Evolutionary conservation across 2,888 invertebrate species (phyloP), one percentile per base, ranked within the genome.

Genomic region (Laothoe populi): DNA sequence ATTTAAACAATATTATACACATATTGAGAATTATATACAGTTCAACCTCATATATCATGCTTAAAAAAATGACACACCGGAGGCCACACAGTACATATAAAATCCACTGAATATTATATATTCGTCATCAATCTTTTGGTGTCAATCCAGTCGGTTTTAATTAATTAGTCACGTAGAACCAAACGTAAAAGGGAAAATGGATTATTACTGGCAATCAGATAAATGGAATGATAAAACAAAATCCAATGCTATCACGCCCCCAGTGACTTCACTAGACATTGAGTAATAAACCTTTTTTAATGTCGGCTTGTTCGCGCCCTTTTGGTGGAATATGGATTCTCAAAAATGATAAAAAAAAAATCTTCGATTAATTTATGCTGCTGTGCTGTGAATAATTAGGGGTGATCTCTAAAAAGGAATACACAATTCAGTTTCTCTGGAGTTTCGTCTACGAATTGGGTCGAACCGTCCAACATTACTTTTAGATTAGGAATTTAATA

Each of bases 171-270:
- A 57, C 24, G 42, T 23, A 24, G 24, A 58, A 21, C 11, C 16
- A 7, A 58, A 58, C 42, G 23, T 58, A 40, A 58, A 53, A 58
- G 40, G 19, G 40, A 58, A 58, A 58, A 58, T 58, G 35, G 42
- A 58, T 42, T 58, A 58, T 58, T 58, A 19, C 57, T 40, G 23
- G 40, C 40, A 58, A 58, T 58, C 57, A 42, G 57, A 58, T 42
- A 58, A 58, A 58, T 58, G 57, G 57, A 40, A 58, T 35, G 57
- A 58, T 58, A 58, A 58, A 58, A 38, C 21, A 57, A 57, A 58
- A 58, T 8, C 42, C 40, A 38, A 35, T n/a, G 23, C 42, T 57
- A 57, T 58, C 57, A 24, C 57, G 21, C 21, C 23, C 57, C 40
- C 5, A 40, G 57, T 7, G 53, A 58, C 57, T 42, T 48, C 48